Percentiles rank a stretch among this genome's conserved stretches.
Conservation (phyloP, 2,797 vertebrate genomes). For the Bovichtus variegatus region DNA sequence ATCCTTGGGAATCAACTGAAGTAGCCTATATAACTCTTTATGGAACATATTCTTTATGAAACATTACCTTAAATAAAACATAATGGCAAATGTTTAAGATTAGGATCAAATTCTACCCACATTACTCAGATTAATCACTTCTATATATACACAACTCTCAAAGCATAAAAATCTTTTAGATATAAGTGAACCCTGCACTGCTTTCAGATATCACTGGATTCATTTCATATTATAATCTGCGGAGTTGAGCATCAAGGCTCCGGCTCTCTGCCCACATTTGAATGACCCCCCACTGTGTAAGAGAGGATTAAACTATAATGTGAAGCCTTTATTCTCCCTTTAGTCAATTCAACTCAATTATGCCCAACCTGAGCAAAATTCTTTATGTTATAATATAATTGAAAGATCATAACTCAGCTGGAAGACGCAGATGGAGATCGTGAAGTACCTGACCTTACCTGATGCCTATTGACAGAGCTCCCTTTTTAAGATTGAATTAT, state of each 20-base stretch:
- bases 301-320: conserved; percentile 70
- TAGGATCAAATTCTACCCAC: conserved; percentile 21
- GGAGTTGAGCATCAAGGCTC: conserved; percentile 40
- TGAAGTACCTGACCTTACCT: conserved; percentile 75
- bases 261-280: conserved; percentile 42
- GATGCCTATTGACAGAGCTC: conserved; percentile 72
- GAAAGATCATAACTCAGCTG: conserved; percentile 74
- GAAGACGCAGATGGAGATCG: conserved; percentile 68
- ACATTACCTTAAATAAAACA: conserved; percentile 22
- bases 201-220: conserved; percentile 58
- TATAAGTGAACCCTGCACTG: conserved; percentile 23
- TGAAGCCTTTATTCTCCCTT: conserved; percentile 68
- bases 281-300: conserved; percentile 53
- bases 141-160: conserved; percentile 38
- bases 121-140: conserved; percentile 34
- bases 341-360: conserved; percentile 68
- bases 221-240: conserved; percentile 61
- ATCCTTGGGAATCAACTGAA: not conserved
- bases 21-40: conserved; percentile 7
- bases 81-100: conserved; percentile 16
- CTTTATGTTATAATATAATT: conserved; percentile 75
- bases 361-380: conserved; percentile 47
- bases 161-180: conserved; percentile 31
- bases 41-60: not conserved
- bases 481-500: conserved; percentile 76